These are phyloP conservation scores for Procambarus virginalis DNA, from an alignment of 1,140 invertebrate genomes.

Conservation along the genomic window DNA sequence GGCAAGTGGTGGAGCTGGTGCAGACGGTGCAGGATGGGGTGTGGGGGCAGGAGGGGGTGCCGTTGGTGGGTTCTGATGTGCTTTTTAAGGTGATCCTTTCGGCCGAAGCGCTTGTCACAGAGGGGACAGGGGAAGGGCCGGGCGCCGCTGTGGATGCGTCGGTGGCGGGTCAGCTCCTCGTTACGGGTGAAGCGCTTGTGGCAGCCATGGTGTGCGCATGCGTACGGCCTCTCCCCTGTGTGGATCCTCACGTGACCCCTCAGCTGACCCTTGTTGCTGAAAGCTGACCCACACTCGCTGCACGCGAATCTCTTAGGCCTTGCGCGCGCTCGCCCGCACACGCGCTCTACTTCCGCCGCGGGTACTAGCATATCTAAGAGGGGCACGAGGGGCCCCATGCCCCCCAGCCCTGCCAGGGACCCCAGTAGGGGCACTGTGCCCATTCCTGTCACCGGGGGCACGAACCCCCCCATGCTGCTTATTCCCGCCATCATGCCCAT, in stretches of 20 bases:
- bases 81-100: conserved; percentile 82
- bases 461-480: neutral
- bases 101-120: conserved; percentile 90
- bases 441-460: neutral
- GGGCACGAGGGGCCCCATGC: conserved; percentile 35
- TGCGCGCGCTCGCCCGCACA: conserved; percentile 45
- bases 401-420: neutral
- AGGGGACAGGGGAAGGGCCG: conserved; percentile 85
- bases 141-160: conserved; percentile 83
- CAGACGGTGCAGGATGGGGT: neutral
- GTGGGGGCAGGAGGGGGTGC: conserved; percentile 13
- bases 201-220: conserved; percentile 87
- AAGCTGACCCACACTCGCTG: conserved; percentile 89
- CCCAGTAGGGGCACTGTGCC: neutral
- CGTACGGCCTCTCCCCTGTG: conserved; percentile 90
- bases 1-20: neutral
- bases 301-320: conserved; percentile 92
- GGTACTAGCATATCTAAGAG: conserved; percentile 56
- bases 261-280: conserved; percentile 94
- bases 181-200: conserved; percentile 94
- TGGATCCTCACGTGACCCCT: conserved; percentile 93
- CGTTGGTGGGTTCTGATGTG: conserved; percentile 80
- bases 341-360: conserved; percentile 58
- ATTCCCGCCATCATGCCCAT: neutral
- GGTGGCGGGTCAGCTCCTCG: conserved; percentile 93